phyloP scores from a whole-genome alignment of 2,113 vertebrate species.

The Cavia porcellus region DNA sequence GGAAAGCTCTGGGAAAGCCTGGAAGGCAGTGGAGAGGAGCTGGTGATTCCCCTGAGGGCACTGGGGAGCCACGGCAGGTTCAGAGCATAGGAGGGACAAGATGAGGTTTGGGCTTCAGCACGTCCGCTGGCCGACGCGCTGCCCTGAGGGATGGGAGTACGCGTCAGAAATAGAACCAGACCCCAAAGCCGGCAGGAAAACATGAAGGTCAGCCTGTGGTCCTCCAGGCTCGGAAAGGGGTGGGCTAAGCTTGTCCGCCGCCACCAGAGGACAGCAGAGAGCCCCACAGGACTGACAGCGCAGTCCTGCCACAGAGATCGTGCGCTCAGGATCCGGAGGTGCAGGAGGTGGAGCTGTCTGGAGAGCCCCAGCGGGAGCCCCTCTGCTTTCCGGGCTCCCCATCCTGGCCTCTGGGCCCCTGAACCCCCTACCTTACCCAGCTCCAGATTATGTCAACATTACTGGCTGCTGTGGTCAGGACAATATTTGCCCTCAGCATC shows the following conservation, averaged over 20 bases:
- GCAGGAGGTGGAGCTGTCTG: neutral
- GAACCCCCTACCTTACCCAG: slow-evolving; percentile 50
- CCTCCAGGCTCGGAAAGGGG: neutral
- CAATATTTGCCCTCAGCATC: slow-evolving; percentile 80
- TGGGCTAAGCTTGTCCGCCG: neutral
- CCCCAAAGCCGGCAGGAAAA: neutral
- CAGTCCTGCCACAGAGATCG: neutral
- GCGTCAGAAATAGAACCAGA: neutral
- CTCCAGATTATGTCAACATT: slow-evolving; percentile 76
- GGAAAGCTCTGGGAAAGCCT: neutral
- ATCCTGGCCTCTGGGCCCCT: slow-evolving; percentile 10
- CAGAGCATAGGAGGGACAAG: neutral
- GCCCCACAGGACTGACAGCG: neutral
- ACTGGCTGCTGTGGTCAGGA: slow-evolving; percentile 48
- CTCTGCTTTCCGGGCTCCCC: neutral
- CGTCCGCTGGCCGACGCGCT: neutral
- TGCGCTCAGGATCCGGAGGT: neutral
- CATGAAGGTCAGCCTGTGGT: neutral
- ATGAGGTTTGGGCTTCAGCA: neutral
- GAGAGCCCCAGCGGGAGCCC: neutral
- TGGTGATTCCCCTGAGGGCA: neutral
- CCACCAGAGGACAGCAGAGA: slow-evolving; percentile 66
- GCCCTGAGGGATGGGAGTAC: neutral
- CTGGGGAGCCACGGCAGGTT: slow-evolving; percentile 3
- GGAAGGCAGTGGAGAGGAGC: neutral